Evolutionary conservation across 1,140 invertebrate species (phyloP).

Genomic region (Drosophila obscura): DNA sequence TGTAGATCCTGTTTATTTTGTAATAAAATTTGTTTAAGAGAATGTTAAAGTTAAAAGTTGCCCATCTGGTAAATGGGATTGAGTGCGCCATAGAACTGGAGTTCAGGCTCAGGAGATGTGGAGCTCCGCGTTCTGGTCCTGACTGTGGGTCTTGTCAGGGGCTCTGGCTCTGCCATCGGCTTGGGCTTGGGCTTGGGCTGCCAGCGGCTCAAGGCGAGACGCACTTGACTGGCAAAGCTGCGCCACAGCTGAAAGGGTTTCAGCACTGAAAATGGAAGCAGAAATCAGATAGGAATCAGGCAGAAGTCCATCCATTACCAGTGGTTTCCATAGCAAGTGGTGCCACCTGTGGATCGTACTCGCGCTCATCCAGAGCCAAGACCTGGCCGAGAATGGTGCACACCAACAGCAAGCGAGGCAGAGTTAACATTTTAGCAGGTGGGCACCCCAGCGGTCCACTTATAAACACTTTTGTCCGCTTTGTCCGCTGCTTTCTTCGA

Average conservation of each 20-base stretch:
- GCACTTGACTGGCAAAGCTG: constrained; percentile 43
- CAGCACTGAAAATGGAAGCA: constrained; percentile 10
- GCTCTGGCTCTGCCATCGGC: too few species aligned
- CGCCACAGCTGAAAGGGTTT: constrained; percentile 46
- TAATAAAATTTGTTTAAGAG: constrained; percentile 38
- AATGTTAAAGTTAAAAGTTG: constrained; percentile 62
- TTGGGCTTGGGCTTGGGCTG: constrained; percentile 12
- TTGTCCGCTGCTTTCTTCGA: constrained; percentile 28
- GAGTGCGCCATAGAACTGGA: constrained; percentile 58
- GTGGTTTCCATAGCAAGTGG: constrained; percentile 12
- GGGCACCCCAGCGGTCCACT: not conserved
- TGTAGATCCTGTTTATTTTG: constrained; percentile 1
- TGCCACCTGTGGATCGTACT: constrained; percentile 58
- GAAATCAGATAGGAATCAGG: too few species aligned
- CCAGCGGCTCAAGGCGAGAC: constrained; percentile 12
- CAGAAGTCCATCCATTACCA: constrained; percentile 25
- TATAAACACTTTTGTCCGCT: constrained; percentile 29
- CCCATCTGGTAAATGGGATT: constrained; percentile 63
- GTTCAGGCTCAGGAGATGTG: constrained; percentile 30
- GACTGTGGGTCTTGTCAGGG: not conserved
- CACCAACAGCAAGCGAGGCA: constrained; percentile 37
- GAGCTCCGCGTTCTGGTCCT: constrained; percentile 22
- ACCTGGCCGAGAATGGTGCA: constrained; percentile 14
- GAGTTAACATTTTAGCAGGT: constrained; percentile 36
- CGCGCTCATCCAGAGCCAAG: constrained; percentile 42